Base-by-base conservation (phyloP, 2,888 invertebrate genomes). In the Callyntrura guangdongensis region DNA sequence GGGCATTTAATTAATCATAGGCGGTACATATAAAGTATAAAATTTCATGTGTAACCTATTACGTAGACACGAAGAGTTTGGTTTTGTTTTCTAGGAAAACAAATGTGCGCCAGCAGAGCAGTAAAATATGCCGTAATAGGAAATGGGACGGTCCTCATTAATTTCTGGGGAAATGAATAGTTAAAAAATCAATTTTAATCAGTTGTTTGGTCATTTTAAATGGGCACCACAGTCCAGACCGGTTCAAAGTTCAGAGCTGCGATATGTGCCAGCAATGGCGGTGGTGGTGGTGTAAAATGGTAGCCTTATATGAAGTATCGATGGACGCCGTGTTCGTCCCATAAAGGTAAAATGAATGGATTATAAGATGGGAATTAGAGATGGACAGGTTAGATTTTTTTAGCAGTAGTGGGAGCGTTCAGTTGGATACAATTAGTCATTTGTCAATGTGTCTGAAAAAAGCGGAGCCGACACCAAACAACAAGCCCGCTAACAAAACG, bases 151-250 rank as follows among this genome's bases (percentile, higher is more conserved):
- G 17, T 8, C 72, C 72, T n/a, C 17, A 8, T 56, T 56, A 56
- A n/a, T 72, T 36, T 72, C 36, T 9, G 72, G 72, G n/a, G 45
- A 17, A 72, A 72, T 12, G 45, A 72, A 72, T 12, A n/a, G 17
- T n/a, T 72, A 72, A 72, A n/a, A 56, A 72, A 72, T 72, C 72
- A 72, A 72, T 72, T 72, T 72, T 72, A 72, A 72, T 72, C 67
- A 67, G 9, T 67, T 36, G 27, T 36, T 72, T 22, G 64, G 64
- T 64, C 64, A 22, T 64, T 22, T 25, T 64, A 25, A 25, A 59
- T 6, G 17, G 17, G 59, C 59, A 59, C n/a, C 17, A 17, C n/a
- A n/a, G 59, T 14, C 59, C 17, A 59, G 59, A n/a, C 17, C 59
- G 59, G 6, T 17, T 9, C 11, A 53, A 5, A 3, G 53, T 53